Evolutionary conservation across 2,113 vertebrate species (phyloP), one percentile per base, ranked within the genome.

Genomic region (Alethe diademata): DNA sequence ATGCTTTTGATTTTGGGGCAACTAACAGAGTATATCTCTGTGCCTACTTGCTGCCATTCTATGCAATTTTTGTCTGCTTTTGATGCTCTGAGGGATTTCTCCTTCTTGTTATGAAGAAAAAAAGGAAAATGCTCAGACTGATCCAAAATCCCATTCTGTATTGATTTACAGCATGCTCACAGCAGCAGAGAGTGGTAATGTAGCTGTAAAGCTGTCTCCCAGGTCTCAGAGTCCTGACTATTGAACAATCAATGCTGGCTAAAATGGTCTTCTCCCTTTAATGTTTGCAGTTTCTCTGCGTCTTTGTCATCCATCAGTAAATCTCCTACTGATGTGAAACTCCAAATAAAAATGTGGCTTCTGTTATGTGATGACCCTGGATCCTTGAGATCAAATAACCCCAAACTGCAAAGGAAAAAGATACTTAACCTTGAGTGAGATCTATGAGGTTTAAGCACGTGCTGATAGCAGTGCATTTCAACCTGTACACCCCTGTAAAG

Each of bases 21-120:
- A 25, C 51, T 81, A 31, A 48, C 1, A 4, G 73, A 94, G 61
- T 81, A n/a, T 60, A 8, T 53, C 50, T 90, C 56, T 66, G 57
- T 57, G 69, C 70, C 66, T 93, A 19, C 54, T 45, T 40, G 70
- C 84, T 88, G 66, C 62, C 22, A 9, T 36, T 40, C 93, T 93
- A 73, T 94, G 93, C 90, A 92, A 70, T 73, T 85, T 84, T 84
- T 70, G 28, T 51, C 78, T 82, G 40, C 31, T 90, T 85, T 71
- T 76, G 66, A 91, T 65, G 48, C 40, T 86, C 22, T 47, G 45
- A 88, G 38, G 13, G 29, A 33, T 87, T 81, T 89, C 19, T 60
- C 61, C 60, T 94, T 86, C 72, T 81, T 72, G n/a, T n/a, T 6
- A 1, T 33, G 53, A 72, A 57, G 48, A 7, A 47, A 42, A 88